Percentiles rank a stretch among this genome's conserved stretches.
phyloP scores from a whole-genome alignment of 2,797 vertebrate species.

The Gymnopithys bicolor region DNA sequence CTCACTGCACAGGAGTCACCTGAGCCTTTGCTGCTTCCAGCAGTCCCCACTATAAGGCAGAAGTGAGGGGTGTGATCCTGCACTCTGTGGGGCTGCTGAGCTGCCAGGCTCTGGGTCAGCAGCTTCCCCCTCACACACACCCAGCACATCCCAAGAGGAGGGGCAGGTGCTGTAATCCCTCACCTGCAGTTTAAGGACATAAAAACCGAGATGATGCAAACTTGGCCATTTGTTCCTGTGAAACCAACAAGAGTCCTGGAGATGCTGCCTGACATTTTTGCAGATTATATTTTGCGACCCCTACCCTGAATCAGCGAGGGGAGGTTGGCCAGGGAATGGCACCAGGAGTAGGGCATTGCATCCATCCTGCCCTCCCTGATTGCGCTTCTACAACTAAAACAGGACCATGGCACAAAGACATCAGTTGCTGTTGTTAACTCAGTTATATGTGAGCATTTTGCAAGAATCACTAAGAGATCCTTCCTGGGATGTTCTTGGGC shows the following conservation, averaged over 20 bases:
- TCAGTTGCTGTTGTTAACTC: not conserved
- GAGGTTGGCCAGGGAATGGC: not conserved
- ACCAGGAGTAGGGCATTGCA: accelerated
- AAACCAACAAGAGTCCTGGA: not conserved
- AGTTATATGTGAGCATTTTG: not conserved
- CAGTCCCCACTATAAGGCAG: not conserved
- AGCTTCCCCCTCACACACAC: accelerated
- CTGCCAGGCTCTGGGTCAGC: not conserved
- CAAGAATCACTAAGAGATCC: not conserved
- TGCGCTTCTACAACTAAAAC: not conserved
- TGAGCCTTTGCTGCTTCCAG: not conserved
- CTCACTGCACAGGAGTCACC: not conserved
- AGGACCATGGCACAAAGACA: not conserved
- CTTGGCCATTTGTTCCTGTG: not conserved
- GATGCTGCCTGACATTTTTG: not conserved
- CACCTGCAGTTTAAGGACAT: not conserved
- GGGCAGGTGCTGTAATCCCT: not conserved
- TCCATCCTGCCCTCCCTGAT: not conserved
- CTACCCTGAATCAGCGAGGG: not conserved
- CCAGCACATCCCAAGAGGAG: accelerated
- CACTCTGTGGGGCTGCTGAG: not conserved
- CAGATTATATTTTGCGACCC: not conserved
- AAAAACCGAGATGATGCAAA: not conserved
- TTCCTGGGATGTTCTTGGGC: not conserved
- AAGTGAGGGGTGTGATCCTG: not conserved